Evolutionary conservation across 2,113 vertebrate genomes (phyloP).

Genomic region (Tiliqua scincoides): DNA sequence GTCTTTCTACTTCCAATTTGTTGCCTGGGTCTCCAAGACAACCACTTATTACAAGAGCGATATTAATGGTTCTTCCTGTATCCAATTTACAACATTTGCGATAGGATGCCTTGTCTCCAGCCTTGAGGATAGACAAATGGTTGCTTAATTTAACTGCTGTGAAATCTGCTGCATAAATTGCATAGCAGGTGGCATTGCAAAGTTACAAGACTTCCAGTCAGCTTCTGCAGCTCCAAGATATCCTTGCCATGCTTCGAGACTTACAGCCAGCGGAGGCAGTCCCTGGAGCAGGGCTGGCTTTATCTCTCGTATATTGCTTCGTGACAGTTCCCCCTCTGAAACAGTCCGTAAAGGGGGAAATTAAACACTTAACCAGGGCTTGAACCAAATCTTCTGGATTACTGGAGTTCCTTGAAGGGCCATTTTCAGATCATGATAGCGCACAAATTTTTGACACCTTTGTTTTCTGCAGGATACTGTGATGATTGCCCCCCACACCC

Average conservation of each 20-base stretch:
- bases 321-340: conserved; percentile 14
- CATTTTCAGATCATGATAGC: neutral
- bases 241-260: neutral
- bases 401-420: neutral
- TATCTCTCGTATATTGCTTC: neutral
- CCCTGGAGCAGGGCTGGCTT: neutral
- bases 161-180: conserved; percentile 14
- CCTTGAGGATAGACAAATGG: conserved; percentile 19
- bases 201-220: neutral
- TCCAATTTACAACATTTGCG: conserved; percentile 5
- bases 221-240: neutral
- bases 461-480: neutral
- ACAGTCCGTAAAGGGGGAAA: neutral
- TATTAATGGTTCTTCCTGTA: conserved; percentile 1
- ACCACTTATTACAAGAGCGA: neutral
- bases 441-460: neutral
- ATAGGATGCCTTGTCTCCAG: conserved; percentile 7
- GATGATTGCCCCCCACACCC: neutral
- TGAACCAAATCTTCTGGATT: conserved; percentile 13
- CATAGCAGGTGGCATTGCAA: neutral
- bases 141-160: conserved; percentile 32
- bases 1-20: neutral
- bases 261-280: conserved; percentile 2
- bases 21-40: neutral
- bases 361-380: conserved; percentile 12